phyloP scores from a whole-genome alignment of 64 coral and sea anemone species.

The Porites australiensis region DNA sequence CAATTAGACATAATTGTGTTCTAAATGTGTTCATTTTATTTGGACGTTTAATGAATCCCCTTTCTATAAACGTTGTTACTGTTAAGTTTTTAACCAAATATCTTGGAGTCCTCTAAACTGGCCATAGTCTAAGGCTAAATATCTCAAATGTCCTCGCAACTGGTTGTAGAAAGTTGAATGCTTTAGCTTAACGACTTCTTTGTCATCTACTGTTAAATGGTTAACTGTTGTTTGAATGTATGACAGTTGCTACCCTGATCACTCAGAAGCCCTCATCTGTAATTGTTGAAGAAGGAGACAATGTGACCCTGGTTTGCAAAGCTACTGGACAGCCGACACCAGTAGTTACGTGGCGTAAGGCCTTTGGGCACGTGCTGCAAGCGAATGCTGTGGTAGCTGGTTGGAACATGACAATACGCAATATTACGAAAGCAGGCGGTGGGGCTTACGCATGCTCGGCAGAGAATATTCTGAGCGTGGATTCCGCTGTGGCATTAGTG shows the following conservation, averaged over 20 bases:
- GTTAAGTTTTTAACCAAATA: too few relatives aligned
- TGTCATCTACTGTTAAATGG: too few relatives aligned
- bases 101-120: too few relatives aligned
- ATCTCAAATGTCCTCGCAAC: too few relatives aligned
- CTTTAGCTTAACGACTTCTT: too few relatives aligned
- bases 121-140: too few relatives aligned
- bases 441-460: slow-evolving; percentile 43
- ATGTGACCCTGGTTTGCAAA: neutral
- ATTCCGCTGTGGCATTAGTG: neutral
- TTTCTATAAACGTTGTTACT: too few relatives aligned
- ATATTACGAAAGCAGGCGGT: neutral
- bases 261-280: neutral
- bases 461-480: slow-evolving; percentile 12
- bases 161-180: too few relatives aligned
- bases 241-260: slow-evolving; percentile 19
- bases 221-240: neutral
- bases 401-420: slow-evolving; percentile 3
- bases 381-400: neutral
- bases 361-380: neutral
- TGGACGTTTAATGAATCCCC: too few relatives aligned
- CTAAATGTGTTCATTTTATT: too few relatives aligned
- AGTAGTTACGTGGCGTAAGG: slow-evolving; percentile 39
- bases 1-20: too few relatives aligned
- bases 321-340: slow-evolving; percentile 51
- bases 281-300: slow-evolving; percentile 34